phyloP scores from a whole-genome alignment of 2,113 vertebrate genomes.

The Natator depressus region DNA sequence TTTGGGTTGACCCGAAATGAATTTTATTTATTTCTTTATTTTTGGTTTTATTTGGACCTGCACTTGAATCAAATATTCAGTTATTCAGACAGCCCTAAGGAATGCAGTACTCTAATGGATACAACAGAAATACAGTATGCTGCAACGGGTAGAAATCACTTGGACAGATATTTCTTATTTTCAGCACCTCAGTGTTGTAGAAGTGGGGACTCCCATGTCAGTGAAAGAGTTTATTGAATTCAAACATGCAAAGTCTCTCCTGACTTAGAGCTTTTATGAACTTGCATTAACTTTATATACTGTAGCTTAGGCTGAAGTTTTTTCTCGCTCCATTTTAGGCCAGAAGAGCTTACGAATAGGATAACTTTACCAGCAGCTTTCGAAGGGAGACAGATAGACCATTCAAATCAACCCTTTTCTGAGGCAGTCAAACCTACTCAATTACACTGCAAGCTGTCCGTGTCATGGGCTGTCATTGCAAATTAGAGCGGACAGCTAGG shows the following conservation, averaged over 20 bases:
- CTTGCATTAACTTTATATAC: not conserved
- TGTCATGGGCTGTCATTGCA: conserved; percentile 44
- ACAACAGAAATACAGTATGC: accelerated
- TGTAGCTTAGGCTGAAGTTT: not conserved
- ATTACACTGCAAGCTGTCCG: not conserved
- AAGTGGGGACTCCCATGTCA: accelerated
- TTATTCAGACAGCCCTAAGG: not conserved
- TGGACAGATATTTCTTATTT: accelerated
- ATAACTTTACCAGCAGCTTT: conserved; percentile 13
- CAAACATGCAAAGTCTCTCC: not conserved
- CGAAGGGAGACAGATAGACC: conserved; percentile 29
- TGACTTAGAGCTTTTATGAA: not conserved
- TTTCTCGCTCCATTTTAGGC: not conserved
- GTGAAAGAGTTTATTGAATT: not conserved
- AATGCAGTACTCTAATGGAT: not conserved
- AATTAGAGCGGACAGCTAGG: conserved; percentile 76
- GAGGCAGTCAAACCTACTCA: conserved; percentile 27
- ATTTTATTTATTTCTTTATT: not conserved
- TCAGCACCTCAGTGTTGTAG: accelerated
- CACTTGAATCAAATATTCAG: not conserved
- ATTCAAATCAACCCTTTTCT: conserved; percentile 19
- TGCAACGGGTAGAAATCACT: not conserved
- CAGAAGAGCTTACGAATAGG: not conserved
- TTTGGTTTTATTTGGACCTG: not conserved
- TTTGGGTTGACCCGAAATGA: not conserved